phyloP scores from a whole-genome alignment of 2,797 vertebrate genomes.

The Scleropages formosus region DNA sequence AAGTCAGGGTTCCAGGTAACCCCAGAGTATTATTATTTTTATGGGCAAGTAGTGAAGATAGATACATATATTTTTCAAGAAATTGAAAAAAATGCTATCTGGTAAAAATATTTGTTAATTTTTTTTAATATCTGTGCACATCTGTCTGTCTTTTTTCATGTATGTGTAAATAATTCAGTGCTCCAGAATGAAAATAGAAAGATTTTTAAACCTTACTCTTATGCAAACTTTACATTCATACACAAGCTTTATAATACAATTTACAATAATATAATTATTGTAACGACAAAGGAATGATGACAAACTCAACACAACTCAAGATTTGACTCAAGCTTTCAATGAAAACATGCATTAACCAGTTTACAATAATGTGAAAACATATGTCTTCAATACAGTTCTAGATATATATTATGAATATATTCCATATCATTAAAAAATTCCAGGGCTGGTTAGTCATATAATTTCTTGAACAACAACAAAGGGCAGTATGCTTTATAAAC shows the following conservation, averaged over 20 bases:
- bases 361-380: not conserved
- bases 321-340: not conserved
- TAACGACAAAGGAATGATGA: conserved; percentile 3
- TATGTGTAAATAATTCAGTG: not conserved
- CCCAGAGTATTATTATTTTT: not conserved
- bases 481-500: conserved; percentile 31
- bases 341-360: not conserved
- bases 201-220: conserved; percentile 5
- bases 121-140: conserved; percentile 14
- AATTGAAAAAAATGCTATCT: not conserved
- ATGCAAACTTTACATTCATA: not conserved
- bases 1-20: conserved; percentile 19
- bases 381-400: not conserved
- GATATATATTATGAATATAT: not conserved
- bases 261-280: conserved; percentile 6
- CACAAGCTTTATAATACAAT: not conserved
- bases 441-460: conserved; percentile 19
- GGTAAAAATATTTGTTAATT: conserved; percentile 14
- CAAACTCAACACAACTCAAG: not conserved
- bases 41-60: conserved; percentile 16
- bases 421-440: not conserved
- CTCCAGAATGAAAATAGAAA: not conserved
- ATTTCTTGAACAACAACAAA: conserved; percentile 31
- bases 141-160: conserved; percentile 1
- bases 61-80: conserved; percentile 3